Evolutionary conservation across 1,140 invertebrate genomes (phyloP).

Genomic region (Araneus ventricosus): DNA sequence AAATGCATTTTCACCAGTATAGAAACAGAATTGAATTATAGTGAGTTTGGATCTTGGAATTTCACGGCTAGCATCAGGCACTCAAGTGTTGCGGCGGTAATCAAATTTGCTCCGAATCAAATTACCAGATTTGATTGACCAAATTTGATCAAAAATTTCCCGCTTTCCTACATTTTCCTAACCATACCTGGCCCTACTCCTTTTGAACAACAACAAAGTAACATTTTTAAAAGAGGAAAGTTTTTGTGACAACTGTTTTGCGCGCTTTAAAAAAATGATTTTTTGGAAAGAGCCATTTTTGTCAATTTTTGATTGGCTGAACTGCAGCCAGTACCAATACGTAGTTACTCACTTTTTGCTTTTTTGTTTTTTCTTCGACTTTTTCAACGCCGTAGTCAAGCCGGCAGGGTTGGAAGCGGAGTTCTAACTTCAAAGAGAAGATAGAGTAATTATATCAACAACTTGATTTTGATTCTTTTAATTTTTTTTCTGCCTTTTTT

Average conservation of each 20-base stretch:
- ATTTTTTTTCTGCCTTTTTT: conserved; percentile 66
- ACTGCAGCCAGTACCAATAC: conserved; percentile 61
- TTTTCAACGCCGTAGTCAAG: conserved; percentile 75
- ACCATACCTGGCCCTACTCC: conserved; percentile 58
- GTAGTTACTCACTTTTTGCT: conserved; percentile 74
- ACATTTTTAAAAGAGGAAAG: conserved; percentile 58
- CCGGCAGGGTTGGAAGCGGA: conserved; percentile 87
- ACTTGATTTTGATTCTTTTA: conserved; percentile 74
- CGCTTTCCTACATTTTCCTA: conserved; percentile 26
- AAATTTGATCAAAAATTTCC: conserved; percentile 1
- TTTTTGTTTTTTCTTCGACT: conserved; percentile 73
- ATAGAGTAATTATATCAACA: conserved; percentile 81
- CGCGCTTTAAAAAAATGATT: conserved; percentile 51
- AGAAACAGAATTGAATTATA: background rate
- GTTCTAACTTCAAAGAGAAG: conserved; percentile 96
- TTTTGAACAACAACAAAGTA: conserved; percentile 36
- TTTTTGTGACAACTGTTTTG: conserved; percentile 69
- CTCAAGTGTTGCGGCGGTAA: background rate
- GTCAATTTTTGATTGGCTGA: conserved; percentile 74
- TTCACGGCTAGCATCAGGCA: background rate
- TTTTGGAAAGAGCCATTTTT: conserved; percentile 72
- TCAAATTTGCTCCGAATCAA: no score
- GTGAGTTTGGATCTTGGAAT: background rate
- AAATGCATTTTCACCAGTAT: no score
- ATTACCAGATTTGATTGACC: background rate